Base-by-base conservation (phyloP, 2,113 vertebrate species). In the Syngnathus typhle region DNA sequence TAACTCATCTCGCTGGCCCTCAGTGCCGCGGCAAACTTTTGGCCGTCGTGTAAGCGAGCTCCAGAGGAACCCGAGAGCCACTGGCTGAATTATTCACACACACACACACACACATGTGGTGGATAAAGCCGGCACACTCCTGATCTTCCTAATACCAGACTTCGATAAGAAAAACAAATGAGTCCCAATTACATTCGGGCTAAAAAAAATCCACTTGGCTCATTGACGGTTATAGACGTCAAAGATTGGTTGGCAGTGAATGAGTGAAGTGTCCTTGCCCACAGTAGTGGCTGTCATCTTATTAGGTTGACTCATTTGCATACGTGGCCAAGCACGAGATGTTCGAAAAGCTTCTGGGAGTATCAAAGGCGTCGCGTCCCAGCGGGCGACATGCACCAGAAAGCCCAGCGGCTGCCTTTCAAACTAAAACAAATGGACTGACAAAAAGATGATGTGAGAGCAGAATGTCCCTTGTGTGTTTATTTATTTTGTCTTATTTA, bases 51-150 rank as follows among this genome's bases (percentile, higher is more conserved):
- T 38, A 39, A 54, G 60, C 9, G 72, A 1, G 67, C 72, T 71
- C 65, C 80, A 36, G 68, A 73, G 79, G 73, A 87, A 87, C 85
- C 65, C 39, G 82, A 82, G 82, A 84, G 76, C 44, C 13, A 37
- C 67, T 60, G 43, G 71, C 70, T 83, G 38, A 83, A 82, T 83
- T 82, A 85, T 87, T 83, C 61, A 85, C 73, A 71, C 41, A 60
- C 75, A 68, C 76, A n/a, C n/a, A 69, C 67, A 36, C 60, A 73
- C 56, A 73, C 49, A 52, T n/a, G 6, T 3, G 21, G 49, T n/a
- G 19, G 7, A 21, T n/a, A 21, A 52, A 51, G 19, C 10, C 49
- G 9, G 13, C 49, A 21, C 49, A 51, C 19, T n/a, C 19, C n/a
- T 19, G 2, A n/a, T n/a, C n/a, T n/a, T 49, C 19, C 46, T 18